Evolutionary conservation across 2,797 vertebrate species (phyloP).

Genomic region (Poeciliopsis infans): DNA sequence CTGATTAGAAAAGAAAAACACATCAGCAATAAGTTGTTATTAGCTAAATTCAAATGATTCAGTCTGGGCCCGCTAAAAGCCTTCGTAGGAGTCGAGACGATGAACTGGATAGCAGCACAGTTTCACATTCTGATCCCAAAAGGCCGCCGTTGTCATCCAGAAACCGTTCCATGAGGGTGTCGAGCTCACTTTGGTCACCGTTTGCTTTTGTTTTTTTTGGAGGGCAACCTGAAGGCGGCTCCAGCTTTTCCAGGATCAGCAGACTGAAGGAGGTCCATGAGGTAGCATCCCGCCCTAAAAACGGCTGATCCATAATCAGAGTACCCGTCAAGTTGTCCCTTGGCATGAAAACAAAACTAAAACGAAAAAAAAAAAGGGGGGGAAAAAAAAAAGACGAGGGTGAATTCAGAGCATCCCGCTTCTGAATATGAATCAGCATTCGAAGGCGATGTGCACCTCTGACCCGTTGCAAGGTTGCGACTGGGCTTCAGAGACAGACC

Average conservation of each 20-base stretch:
- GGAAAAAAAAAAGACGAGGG: constrained; percentile 33
- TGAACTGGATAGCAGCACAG: constrained; percentile 71
- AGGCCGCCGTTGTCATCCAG: constrained; percentile 37
- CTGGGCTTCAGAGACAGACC: constrained; percentile 78
- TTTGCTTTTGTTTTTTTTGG: background rate
- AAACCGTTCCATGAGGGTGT: constrained; percentile 40
- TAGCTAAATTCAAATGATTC: constrained; percentile 48
- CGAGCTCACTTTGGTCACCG: constrained; percentile 39
- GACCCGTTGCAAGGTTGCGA: constrained; percentile 63
- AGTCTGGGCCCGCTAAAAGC: constrained; percentile 51
- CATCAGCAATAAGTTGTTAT: constrained; percentile 53
- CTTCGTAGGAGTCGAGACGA: constrained; percentile 46
- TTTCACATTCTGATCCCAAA: constrained; percentile 75
- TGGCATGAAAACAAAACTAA: constrained; percentile 42
- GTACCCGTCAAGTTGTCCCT: constrained; percentile 54
- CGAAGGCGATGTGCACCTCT: constrained; percentile 59
- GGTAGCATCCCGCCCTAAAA: constrained; percentile 66
- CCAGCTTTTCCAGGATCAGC: constrained; percentile 66
- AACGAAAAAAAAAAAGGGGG: background rate
- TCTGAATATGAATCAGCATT: constrained; percentile 67
- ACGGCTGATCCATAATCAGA: constrained; percentile 65
- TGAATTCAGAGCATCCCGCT: constrained; percentile 29
- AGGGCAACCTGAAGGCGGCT: constrained; percentile 40
- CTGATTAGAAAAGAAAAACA: constrained; percentile 42
- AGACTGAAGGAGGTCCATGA: constrained; percentile 69